Evolutionary conservation across 2,797 vertebrate genomes (phyloP).

Genomic region (Ctenopoma kingsleyae): DNA sequence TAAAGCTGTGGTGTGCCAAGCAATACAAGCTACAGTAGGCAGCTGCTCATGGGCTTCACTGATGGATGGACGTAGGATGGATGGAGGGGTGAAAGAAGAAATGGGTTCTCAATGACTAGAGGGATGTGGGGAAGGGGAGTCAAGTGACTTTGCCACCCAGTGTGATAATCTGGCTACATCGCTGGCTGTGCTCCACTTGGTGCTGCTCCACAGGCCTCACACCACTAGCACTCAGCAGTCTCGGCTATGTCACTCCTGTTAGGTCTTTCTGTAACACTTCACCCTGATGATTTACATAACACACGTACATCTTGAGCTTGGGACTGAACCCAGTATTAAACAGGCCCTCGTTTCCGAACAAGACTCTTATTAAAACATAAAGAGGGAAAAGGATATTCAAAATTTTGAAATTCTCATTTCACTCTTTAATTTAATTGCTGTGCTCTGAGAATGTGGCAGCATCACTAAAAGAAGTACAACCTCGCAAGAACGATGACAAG

Average conservation of each 20-base stretch:
- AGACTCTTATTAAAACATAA: background rate
- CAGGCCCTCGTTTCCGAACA: background rate
- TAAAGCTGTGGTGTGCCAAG: slow-evolving; percentile 73
- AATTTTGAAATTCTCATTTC: too few relatives aligned
- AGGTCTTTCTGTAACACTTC: slow-evolving; percentile 45
- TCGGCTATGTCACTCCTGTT: slow-evolving; percentile 34
- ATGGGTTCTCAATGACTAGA: slow-evolving; percentile 53
- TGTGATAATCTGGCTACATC: slow-evolving; percentile 48
- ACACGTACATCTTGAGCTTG: slow-evolving; percentile 20
- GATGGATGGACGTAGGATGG: slow-evolving; percentile 50
- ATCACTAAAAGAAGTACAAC: background rate
- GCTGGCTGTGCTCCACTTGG: slow-evolving; percentile 47
- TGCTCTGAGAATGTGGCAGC: background rate
- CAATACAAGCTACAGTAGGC: slow-evolving; percentile 65
- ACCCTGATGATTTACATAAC: slow-evolving; percentile 49
- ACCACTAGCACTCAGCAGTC: slow-evolving; percentile 32
- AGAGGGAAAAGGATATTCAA: background rate
- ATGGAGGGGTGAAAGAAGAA: slow-evolving; percentile 45
- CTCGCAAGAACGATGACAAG: background rate
- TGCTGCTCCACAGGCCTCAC: slow-evolving; percentile 46
- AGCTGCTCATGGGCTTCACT: slow-evolving; percentile 71
- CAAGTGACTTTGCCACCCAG: slow-evolving; percentile 74
- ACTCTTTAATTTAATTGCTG: background rate
- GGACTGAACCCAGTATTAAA: slow-evolving; percentile 13
- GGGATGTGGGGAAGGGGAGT: slow-evolving; percentile 26